A percentile compares a stretch with the other conserved stretches of the same genome.
Conservation (phyloP, 2,797 vertebrate genomes). For the Sebastes oblongus region DNA sequence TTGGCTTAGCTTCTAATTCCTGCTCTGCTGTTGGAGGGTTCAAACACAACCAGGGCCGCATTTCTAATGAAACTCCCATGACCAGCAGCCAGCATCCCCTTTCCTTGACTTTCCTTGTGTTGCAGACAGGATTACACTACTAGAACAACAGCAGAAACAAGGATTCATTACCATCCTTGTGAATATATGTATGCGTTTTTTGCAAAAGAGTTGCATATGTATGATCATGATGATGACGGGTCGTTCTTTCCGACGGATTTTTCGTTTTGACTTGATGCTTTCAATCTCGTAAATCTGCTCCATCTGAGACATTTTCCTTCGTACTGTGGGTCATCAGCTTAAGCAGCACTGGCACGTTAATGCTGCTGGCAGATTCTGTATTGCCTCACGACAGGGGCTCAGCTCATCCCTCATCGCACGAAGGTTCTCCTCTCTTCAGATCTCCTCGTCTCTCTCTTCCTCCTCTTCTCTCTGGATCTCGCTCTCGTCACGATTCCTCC, state of each 20-base stretch:
- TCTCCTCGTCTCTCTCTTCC: conserved; percentile 30
- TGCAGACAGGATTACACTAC: conserved; percentile 64
- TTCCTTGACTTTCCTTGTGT: conserved; percentile 62
- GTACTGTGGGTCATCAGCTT: conserved; percentile 60
- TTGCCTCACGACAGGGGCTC: conserved; percentile 57
- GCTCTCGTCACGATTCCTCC: background rate
- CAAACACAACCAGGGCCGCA: conserved; percentile 72
- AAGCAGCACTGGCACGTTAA: conserved; percentile 64
- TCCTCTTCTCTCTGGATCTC: conserved; percentile 36
- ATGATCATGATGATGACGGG: conserved; percentile 27
- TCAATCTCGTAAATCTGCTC: conserved; percentile 59
- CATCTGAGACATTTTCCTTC: conserved; percentile 56
- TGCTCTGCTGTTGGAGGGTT: conserved; percentile 77
- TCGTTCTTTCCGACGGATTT: conserved; percentile 21
- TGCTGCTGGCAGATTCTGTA: conserved; percentile 60
- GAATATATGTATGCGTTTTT: conserved; percentile 44
- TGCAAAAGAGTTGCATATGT: conserved; percentile 34
- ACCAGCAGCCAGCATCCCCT: conserved; percentile 61
- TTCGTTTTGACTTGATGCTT: conserved; percentile 50
- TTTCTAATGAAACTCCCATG: conserved; percentile 78
- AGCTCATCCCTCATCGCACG: conserved; percentile 61
- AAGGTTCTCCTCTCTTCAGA: conserved; percentile 49
- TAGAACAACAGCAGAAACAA: conserved; percentile 54
- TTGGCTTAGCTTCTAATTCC: conserved; percentile 81
- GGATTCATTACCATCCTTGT: conserved; percentile 47